Base-by-base conservation (phyloP, 92 coral and sea anemone genomes). In the Actinernus sp. region DNA sequence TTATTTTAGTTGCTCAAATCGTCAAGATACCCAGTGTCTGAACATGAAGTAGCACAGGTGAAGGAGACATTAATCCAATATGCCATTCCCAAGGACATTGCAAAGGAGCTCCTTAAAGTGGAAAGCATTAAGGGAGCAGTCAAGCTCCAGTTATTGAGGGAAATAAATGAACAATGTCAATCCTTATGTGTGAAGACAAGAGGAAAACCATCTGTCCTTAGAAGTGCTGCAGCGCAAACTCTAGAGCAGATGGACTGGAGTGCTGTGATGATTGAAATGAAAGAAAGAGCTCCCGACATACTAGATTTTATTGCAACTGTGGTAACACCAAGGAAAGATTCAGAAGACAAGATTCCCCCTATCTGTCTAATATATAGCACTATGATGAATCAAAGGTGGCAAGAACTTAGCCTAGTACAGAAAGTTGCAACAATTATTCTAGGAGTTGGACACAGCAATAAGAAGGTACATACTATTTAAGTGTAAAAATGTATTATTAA, bases 221-320 rank as follows among this genome's bases (percentile, higher is more conserved):
- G 53, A 45, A 44, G 30, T 12, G 25, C 26, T 4, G 25, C 60
- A 20, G 32, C 51, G 20, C 24, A 53, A 63, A 44, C 56, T 11
- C 48, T 71, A 11, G 69, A 60, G 68, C 36, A 7, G n/a, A 53
- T 82, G 12, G 22, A 43, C 5, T 78, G 78, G 91, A 7, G 49
- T 22, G 53, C 10, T 23, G 41, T 76, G 13, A 56, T 78, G 71
- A 26, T 4, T 18, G 81, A 84, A 36, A 77, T 78, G 91, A 76
- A 58, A 34, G 73, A 78, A 39, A 50, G 77, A 20, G 81, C 82
- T 4, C 85, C 91, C 27, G 76, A 76, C 50, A 28, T 84, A n/a
- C n/a, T n/a, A n/a, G n/a, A n/a, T n/a, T n/a, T n/a, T n/a, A n/a
- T n/a, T n/a, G n/a, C n/a, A n/a, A n/a, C n/a, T n/a, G n/a, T n/a